These are phyloP conservation scores for Coregonus sp. DNA, from an alignment of 2,797 vertebrate species.

Conservation along the genomic window DNA sequence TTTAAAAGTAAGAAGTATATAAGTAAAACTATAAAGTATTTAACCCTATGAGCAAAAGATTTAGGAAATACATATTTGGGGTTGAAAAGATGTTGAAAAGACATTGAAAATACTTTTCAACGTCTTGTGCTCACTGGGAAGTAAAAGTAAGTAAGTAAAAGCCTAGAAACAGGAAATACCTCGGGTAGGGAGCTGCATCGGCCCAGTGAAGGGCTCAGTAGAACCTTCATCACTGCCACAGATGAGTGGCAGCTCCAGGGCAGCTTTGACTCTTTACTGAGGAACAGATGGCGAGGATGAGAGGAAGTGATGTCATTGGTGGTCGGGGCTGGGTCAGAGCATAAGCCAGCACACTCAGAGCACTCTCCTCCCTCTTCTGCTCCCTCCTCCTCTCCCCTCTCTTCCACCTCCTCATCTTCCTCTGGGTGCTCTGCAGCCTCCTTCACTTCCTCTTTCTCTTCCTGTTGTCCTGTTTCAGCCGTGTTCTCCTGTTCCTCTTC, in stretches of 20 bases:
- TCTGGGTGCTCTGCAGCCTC: constrained; percentile 1
- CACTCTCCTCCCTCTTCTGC: constrained; percentile 26
- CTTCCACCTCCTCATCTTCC: constrained; percentile 15
- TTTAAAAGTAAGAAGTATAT: background rate
- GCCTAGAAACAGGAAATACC: constrained; percentile 43
- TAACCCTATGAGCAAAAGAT: background rate
- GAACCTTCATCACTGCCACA: constrained; percentile 83
- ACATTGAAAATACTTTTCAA: too few relatives aligned
- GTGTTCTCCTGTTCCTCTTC: constrained; percentile 6
- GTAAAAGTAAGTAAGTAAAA: too few relatives aligned
- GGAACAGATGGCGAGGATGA: background rate
- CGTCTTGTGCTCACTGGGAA: too few relatives aligned
- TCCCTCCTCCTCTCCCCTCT: background rate
- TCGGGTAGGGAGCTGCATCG: constrained; percentile 85
- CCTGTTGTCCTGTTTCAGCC: constrained; percentile 18
- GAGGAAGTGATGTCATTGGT: background rate
- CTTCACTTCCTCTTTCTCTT: constrained; percentile 3
- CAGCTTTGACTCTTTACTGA: constrained; percentile 43
- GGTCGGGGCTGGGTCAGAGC: constrained; percentile 8
- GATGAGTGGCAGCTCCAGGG: constrained; percentile 73
- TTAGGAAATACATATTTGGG: too few relatives aligned
- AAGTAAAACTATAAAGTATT: background rate
- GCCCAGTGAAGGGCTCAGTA: constrained; percentile 71
- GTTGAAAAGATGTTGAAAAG: background rate
- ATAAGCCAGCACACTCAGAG: background rate